These are phyloP conservation scores for Dryomyza anilis DNA, from an alignment of 2,888 invertebrate genomes.

Conservation along the genomic window DNA sequence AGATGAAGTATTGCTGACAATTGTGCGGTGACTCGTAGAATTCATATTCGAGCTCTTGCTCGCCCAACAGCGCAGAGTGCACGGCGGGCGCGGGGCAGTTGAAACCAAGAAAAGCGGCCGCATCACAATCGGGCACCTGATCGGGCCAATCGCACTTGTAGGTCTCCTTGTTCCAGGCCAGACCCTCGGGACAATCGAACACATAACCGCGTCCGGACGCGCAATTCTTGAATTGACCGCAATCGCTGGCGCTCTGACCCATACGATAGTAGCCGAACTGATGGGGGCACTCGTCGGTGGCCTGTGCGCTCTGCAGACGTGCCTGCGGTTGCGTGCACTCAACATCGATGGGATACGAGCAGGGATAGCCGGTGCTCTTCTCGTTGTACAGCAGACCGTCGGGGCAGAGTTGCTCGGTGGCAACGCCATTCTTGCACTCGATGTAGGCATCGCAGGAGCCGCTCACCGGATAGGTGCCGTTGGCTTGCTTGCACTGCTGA, in stretches of 20 bases:
- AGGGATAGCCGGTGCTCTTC: conserved; percentile 74
- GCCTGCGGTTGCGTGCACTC: conserved; percentile 74
- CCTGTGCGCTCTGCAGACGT: conserved; percentile 63
- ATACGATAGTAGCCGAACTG: conserved; percentile 81
- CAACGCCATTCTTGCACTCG: conserved; percentile 75
- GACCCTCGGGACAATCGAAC: conserved; percentile 81
- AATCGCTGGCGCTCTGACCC: conserved; percentile 70
- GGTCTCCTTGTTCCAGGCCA: conserved; percentile 74
- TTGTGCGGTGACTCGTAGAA: conserved; percentile 66
- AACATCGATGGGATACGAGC: conserved; percentile 84
- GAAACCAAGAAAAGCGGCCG: conserved; percentile 79
- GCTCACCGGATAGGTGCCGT: conserved; percentile 71
- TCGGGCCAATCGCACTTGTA: conserved; percentile 90
- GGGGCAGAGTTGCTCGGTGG: conserved; percentile 78
- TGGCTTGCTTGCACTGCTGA: conserved; percentile 68
- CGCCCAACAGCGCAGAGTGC: conserved; percentile 57
- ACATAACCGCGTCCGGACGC: conserved; percentile 76
- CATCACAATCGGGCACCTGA: conserved; percentile 78
- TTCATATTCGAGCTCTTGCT: conserved; percentile 62
- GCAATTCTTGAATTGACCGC: conserved; percentile 82
- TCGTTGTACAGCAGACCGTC: conserved; percentile 83
- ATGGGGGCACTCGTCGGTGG: conserved; percentile 81
- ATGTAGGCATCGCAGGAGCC: conserved; percentile 78
- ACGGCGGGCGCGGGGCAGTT: conserved; percentile 71
- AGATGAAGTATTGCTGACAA: conserved; percentile 81